Base-by-base conservation (phyloP, 2,113 vertebrate species). In the Hyla sarda region DNA sequence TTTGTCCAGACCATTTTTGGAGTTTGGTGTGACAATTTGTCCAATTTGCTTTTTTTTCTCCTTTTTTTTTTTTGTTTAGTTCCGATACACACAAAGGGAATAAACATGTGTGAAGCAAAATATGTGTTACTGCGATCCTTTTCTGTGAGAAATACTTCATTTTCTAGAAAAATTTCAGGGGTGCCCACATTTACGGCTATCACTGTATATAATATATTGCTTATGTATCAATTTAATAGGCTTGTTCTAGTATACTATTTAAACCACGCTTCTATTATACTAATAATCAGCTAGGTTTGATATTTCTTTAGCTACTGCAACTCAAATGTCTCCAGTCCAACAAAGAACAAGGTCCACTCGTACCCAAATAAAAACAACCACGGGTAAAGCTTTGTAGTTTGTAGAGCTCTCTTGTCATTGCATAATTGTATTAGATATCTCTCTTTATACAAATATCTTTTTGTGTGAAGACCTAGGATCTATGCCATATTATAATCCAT, bases 291-390 rank as follows among this genome's bases (percentile, higher is more conserved):
- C 56, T 84, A 45, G 19, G 28, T 50, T 73, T 81, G 16, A 17
- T 73, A 23, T 80, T 48, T 79, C n/a, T 80, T 54, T 65, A 86
- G 84, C 48, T 41, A n/a, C 65, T 47, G 48, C 67, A 30, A 72
- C 50, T 11, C 65, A 86, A 73, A 16, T 23, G 67, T 25, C 67
- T 0, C 67, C 84, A 86, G 48, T 2, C 48, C 71, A 71, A 79
- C 78, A 80, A 69, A 56, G 75, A 52, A 86, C 30, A 6, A 16
- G n/a, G 67, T 34, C 75, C 62, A 13, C 30, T 72, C 76, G 30
- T 32, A 71, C 17, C 10, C 17, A 16, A 30, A 45, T 12, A 79
- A 80, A 79, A 71, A 25, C 62, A 41, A 72, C 73, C 28, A 69
- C 50, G 30, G 84, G 84, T 86, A 81, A 86, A 47, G 50, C 50